Evolutionary conservation across 1,140 invertebrate genomes (phyloP).

Genomic region (Onthophagus taurus): DNA sequence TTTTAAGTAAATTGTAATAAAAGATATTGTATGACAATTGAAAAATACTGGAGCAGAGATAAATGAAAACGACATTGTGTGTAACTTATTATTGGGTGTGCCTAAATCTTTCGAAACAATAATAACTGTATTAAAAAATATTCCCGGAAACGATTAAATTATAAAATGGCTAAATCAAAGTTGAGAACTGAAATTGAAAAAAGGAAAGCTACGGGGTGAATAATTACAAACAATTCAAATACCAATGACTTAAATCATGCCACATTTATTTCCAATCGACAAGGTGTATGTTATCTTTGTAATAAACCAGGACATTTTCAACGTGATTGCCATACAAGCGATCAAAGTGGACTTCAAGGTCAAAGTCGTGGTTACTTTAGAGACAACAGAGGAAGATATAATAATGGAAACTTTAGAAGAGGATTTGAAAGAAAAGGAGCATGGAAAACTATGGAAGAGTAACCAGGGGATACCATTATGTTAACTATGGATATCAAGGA

Average conservation of each 20-base stretch:
- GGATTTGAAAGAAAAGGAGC: neutral
- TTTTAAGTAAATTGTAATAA: slow-evolving; percentile 17
- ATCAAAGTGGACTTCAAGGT: neutral
- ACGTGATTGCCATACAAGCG: slow-evolving; percentile 11
- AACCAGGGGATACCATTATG: slow-evolving; percentile 6
- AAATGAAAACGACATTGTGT: too few relatives aligned
- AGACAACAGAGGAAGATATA: slow-evolving; percentile 8
- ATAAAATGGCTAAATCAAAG: slow-evolving; percentile 5
- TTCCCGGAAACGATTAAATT: neutral
- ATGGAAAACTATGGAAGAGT: slow-evolving; percentile 2
- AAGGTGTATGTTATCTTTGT: slow-evolving; percentile 10
- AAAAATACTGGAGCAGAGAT: slow-evolving; percentile 13
- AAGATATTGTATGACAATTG: slow-evolving; percentile 15
- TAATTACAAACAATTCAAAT: slow-evolving; percentile 7
- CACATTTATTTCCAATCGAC: slow-evolving; percentile 3
- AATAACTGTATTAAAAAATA: slow-evolving; percentile 16
- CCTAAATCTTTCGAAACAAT: slow-evolving; percentile 18
- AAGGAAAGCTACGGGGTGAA: slow-evolving; percentile 12
- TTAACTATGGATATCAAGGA: neutral
- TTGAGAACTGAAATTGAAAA: slow-evolving; percentile 14
- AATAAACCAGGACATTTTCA: slow-evolving; percentile 9
- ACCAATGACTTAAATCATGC: neutral
- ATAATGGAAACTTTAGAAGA: slow-evolving; percentile 5
- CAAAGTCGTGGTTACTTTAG: slow-evolving; percentile 3
- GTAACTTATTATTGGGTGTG: slow-evolving; percentile 15